Evolutionary conservation across 2,888 invertebrate genomes (phyloP), one percentile per base, ranked within the genome.

Genomic region (Drepana falcataria): DNA sequence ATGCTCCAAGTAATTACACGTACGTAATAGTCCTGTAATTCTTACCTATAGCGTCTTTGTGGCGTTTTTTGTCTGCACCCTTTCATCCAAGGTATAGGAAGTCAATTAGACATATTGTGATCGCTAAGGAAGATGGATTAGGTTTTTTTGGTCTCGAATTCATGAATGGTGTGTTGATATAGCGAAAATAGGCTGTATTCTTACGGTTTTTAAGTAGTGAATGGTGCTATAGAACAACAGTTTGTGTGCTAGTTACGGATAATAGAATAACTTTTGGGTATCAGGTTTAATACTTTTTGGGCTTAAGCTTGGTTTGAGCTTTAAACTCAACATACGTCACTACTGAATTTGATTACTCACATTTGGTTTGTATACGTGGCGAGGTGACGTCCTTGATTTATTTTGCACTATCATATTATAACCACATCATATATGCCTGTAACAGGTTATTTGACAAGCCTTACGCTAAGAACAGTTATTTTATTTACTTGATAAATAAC

Each of bases 11-110:
- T 75, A 75, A 73, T 66, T 79, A 78, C 77, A 79, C 79, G 80
- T 76, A 77, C 76, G 75, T 81, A 81, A 78, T 77, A 81, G 81
- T 79, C 78, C 74, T 73, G 75, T 78, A 83, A 82, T 83, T 83
- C 73, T 75, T 69, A 76, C 75, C 71, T 74, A 75, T 71, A 80
- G 71, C 77, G 76, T 77, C 81, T 80, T 85, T 83, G 81, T 83
- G 55, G 53, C 51, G 55, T 72, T 68, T 83, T 85, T 82, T 83
- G 66, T 59, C 53, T 69, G 62, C 65, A 84, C 83, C 85, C 84
- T 83, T 85, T 83, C 71, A 70, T 59, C 66, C 71, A 68, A 60
- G 59, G 68, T 73, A 75, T 73, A 73, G 74, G 64, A 67, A 66
- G 75, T 79, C 84, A 84, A 85, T 87, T 84, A 82, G 74, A 54